Evolutionary conservation across 1,140 invertebrate species (phyloP), one percentile per base, ranked within the genome.

Genomic region (Pogonomyrmex californicus): DNA sequence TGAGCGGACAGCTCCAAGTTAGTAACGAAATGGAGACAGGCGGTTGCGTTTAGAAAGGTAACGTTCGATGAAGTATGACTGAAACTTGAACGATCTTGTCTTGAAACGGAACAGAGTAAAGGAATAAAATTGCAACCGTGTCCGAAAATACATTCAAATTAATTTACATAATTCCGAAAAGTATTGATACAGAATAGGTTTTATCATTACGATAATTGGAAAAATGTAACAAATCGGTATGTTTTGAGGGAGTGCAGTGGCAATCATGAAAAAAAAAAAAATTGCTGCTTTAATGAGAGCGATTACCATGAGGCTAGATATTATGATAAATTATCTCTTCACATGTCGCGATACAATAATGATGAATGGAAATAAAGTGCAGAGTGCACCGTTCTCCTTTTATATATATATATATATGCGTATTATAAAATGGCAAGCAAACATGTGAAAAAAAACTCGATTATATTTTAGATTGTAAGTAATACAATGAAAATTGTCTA

Each of bases 401-500:
- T 56, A 33, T 38, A 49, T 49, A 23, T 23, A 23, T 30, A 33
- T 23, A 54, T 5, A 0, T 30, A 33, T 60, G n/a, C 58, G 41
- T 5, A 2, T 60, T 58, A 41, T 58, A 75, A 75, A 38, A 30
- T 41, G 44, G 58, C 4, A 12, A 7, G 23, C 51, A n/a, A 44
- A 60, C 4, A 76, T 60, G 7, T 41, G 38, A 14, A 1, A 56
- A 58, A 38, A 73, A 76, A 2, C 30, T 0, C 47, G 9, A 2
- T 63, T 63, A 63, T 63, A 38, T 38, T 65, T 56, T 12, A 23
- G 23, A 44, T 77, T 77, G 41, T 62, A 62, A 60, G 2, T 10
- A 56, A 60, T 12, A 62, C 44, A n/a, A 77, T 36, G n/a, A 78
- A 12, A 12, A 78, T n/a, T 81, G 47, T 23, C 6, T 4, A 81